Base-by-base conservation (phyloP, 37 sponge, comb jelly and placozoan genomes). In the Cliona cf. orientalis region DNA sequence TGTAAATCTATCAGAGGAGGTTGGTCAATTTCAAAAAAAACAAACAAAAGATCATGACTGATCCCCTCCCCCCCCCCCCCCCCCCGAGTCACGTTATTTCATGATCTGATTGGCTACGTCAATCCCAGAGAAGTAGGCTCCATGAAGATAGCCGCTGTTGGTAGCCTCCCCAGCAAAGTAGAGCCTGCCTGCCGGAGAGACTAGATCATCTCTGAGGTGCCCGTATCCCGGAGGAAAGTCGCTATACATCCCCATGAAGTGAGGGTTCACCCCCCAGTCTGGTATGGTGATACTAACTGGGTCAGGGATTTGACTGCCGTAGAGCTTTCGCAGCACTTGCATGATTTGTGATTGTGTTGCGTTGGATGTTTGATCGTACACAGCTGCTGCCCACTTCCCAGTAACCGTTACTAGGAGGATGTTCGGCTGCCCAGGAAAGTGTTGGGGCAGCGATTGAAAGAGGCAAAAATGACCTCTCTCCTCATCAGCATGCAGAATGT, bases 101-200 rank as follows among this genome's bases (percentile, higher is more conserved):
- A 80, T 59, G 26, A 83, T 65, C 33, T 25, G 39, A 39, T 84
- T 73, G 6, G 88, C 92, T 42, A 59, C 29, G n/a, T 78, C 66
- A 23, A 77, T 66, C 0, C 93, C 93, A 63, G 93, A 68, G 25
- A 46, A 42, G 70, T 85, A 93, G 21, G 78, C 91, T 1, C 91
- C 94, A 70, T 93, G 91, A 21, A 90, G 59, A 64, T 57, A 86
- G 3, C 84, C 94, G 61, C 19, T 43, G 41, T 40, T 72, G 5
- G 87, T 79, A 0, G 83, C 91, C 42, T 90, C 91, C 41, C 94
- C 94, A 72, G 64, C 53, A 59, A 93, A 93, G 40, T 86, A 72
- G 17, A 93, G 74, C 7, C 61, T 45, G 0, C 87, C 94, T 1
- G 74, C 63, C 6, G 83, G 87, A 7, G 37, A 41, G 2, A 38